Evolutionary conservation across 2,797 vertebrate genomes (phyloP).

Genomic region (Pempheris klunzingeri): DNA sequence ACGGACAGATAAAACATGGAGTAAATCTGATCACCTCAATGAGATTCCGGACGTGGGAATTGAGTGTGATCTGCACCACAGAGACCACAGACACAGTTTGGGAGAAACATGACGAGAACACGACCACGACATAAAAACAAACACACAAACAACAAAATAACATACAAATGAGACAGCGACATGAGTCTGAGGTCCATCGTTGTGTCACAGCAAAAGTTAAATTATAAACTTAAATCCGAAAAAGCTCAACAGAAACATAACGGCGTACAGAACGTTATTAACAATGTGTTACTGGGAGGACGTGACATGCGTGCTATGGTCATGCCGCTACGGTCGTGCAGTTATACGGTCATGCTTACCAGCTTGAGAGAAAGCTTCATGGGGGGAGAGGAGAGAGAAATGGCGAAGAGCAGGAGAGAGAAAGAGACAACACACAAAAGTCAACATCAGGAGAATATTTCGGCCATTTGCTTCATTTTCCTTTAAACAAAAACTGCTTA

Average conservation of each 20-base stretch:
- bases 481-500: slow-evolving; percentile 24
- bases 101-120: slow-evolving; percentile 77
- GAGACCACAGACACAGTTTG: slow-evolving; percentile 78
- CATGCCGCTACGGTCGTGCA: slow-evolving; percentile 79
- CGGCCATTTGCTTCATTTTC: slow-evolving; percentile 52
- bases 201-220: slow-evolving; percentile 62
- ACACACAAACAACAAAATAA: slow-evolving; percentile 66
- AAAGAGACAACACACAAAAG: slow-evolving; percentile 83
- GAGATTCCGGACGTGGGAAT: slow-evolving; percentile 90
- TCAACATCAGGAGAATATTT: slow-evolving; percentile 83
- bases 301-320: slow-evolving; percentile 80
- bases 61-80: slow-evolving; percentile 89
- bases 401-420: slow-evolving; percentile 71
- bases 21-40: slow-evolving; percentile 90
- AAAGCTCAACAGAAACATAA: slow-evolving; percentile 58
- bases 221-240: slow-evolving; percentile 42
- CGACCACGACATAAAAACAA: slow-evolving; percentile 72
- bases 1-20: slow-evolving; percentile 64
- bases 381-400: slow-evolving; percentile 73
- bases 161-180: slow-evolving; percentile 73
- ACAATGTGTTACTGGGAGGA: slow-evolving; percentile 79
- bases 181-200: slow-evolving; percentile 76
- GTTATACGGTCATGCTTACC: slow-evolving; percentile 88
- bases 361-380: slow-evolving; percentile 91
- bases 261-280: slow-evolving; percentile 60